Base-by-base conservation (phyloP, 1,140 invertebrate genomes). In the Heliconius hermathena region DNA sequence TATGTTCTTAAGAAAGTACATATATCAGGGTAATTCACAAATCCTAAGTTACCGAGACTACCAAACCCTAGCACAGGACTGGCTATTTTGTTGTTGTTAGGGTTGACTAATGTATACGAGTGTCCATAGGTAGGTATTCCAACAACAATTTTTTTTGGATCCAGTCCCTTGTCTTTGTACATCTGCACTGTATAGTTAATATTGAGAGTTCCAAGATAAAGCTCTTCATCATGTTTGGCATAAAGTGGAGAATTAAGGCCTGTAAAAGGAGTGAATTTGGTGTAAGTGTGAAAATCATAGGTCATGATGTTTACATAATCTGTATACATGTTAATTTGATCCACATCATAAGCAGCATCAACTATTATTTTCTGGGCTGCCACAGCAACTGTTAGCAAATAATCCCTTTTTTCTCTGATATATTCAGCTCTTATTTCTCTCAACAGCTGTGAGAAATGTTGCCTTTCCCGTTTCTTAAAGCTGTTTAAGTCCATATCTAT, bases 111-210 rank as follows among this genome's bases (percentile, higher is more conserved):
- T 49, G 91, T 96, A 83, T 96, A 99, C 4, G 97, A 96, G 89
- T 98, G 97, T 9, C 98, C 99, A 93, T 99, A 99, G 38, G 97
- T 98, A 46, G 98, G 98, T 82, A 99, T 95, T 0, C 98, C 98
- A 26, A 99, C 93, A 13, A 98, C 96, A 36, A 99, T 96, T 94
- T 99, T 99, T 33, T 97, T 95, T 74, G 95, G 95, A 4, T 98
- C 97, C 93, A 99, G 96, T 29, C 98, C 98, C 82, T 97, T 96
- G 4, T 94, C 85, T 1, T 97, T 81, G 97, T 98, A 99, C 95
- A 98, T 97, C 81, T 97, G 95, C 1, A 97, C 96, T 3, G 98
- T 97, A 91, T 97, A 98, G 89, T 98, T 98, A 0, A 97, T 96
- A 90, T 98, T 99, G 16, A 98, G 92, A 0, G 96, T 97, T 5